Evolutionary conservation across 2,113 vertebrate species (phyloP).

Genomic region (Amazona vittata): DNA sequence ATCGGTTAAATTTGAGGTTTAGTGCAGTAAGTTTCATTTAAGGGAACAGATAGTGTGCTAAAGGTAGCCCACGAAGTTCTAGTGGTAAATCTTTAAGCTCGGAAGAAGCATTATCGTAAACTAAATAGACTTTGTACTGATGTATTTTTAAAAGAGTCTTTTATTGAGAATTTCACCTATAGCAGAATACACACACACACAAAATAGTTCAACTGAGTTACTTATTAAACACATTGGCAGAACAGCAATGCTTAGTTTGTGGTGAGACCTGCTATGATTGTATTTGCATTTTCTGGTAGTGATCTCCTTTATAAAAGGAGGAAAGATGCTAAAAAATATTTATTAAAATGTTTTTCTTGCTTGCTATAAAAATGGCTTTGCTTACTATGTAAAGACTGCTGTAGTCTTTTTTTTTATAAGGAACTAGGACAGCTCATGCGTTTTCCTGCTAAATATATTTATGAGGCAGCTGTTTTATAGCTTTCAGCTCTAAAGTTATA

Average conservation of each 20-base stretch:
- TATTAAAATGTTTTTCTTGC: conserved; percentile 2
- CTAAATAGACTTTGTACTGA: conserved; percentile 11
- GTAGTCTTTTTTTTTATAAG: not conserved
- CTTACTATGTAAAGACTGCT: conserved; percentile 43
- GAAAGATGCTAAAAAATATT: not conserved
- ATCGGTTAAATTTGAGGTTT: conserved; percentile 66
- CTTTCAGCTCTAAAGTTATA: conserved; percentile 72
- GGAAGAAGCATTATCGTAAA: not conserved
- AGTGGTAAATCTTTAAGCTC: conserved; percentile 18
- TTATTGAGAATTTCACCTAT: not conserved
- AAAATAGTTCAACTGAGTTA: conserved; percentile 41
- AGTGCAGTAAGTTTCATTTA: conserved; percentile 66
- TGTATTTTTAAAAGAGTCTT: not conserved
- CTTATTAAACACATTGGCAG: not conserved
- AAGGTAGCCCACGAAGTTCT: conserved; percentile 33
- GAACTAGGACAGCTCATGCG: conserved; percentile 63
- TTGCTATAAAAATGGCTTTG: conserved; percentile 44
- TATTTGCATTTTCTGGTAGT: not conserved
- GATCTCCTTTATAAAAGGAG: not conserved
- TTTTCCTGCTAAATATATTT: conserved; percentile 73
- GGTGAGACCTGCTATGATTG: not conserved
- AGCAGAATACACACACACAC: not conserved
- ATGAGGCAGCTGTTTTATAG: conserved; percentile 75
- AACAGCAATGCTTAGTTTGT: not conserved
- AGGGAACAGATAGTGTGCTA: conserved; percentile 10